These are phyloP conservation scores for Ceratothoa steindachneri DNA, from an alignment of 2,888 invertebrate species.

Conservation along the genomic window DNA sequence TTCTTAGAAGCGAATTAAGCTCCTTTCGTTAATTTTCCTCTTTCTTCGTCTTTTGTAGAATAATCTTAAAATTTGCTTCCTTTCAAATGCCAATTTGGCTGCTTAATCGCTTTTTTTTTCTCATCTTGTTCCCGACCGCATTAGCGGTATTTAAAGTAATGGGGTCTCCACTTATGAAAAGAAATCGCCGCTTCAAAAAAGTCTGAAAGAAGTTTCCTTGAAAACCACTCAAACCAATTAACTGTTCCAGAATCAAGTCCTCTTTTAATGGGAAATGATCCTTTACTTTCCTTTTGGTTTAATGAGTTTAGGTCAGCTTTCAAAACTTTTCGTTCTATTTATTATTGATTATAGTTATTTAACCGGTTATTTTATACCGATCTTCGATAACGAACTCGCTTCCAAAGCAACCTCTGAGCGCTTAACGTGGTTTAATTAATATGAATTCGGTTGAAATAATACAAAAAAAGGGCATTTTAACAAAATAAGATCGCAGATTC, in stretches of 20 bases:
- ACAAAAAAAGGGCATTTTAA: neutral
- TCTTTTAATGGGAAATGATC: slow-evolving; percentile 37
- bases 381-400: too few relatives aligned
- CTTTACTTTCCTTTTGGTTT: neutral
- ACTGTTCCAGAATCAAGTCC: slow-evolving; percentile 42
- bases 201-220: slow-evolving; percentile 44
- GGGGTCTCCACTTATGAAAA: slow-evolving; percentile 47
- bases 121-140: slow-evolving; percentile 19
- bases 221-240: slow-evolving; percentile 47
- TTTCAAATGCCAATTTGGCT: neutral
- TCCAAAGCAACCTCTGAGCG: too few relatives aligned
- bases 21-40: neutral
- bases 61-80: neutral
- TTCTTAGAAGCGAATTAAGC: neutral
- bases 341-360: neutral
- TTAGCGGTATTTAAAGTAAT: slow-evolving; percentile 45
- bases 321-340: neutral
- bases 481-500: too few relatives aligned
- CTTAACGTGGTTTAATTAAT: too few relatives aligned
- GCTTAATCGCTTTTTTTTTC: neutral
- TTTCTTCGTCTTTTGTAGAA: neutral
- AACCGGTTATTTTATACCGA: too few relatives aligned
- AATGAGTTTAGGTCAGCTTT: neutral
- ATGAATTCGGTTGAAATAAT: too few relatives aligned
- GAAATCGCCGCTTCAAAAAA: slow-evolving; percentile 42